A percentile compares a stretch with the other conserved stretches of the same genome.
Evolutionary conservation across 1,140 invertebrate genomes (phyloP).

Genomic region (Aphis craccivora): DNA sequence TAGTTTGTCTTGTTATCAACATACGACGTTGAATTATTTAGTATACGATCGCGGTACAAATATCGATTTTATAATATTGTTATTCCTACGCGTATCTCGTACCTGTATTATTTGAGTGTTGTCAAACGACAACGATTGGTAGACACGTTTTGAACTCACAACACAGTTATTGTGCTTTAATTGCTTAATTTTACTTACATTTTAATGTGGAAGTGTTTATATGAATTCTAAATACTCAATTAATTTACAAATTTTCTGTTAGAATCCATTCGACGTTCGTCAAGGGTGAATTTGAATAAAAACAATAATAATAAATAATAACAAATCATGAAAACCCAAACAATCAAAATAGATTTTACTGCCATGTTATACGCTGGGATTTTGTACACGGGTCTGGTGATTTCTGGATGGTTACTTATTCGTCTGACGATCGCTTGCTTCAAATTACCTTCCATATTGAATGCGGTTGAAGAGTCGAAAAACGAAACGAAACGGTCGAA

Average conservation of each 20-base stretch:
- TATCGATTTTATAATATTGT: conserved; percentile 4
- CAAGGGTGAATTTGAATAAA: neutral
- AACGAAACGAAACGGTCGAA: neutral
- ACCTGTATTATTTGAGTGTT: neutral
- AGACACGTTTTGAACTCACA: neutral
- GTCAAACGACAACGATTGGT: neutral
- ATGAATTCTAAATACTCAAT: neutral
- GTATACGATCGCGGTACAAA: neutral
- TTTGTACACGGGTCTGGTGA: conserved; percentile 32
- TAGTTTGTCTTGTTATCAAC: neutral
- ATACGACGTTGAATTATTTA: conserved; percentile 12
- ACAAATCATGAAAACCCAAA: conserved; percentile 31
- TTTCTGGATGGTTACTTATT: conserved; percentile 31
- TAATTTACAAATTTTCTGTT: neutral
- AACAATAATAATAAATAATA: neutral
- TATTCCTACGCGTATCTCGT: neutral
- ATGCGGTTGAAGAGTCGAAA: no score
- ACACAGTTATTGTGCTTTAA: neutral
- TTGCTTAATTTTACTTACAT: neutral
- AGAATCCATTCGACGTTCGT: neutral
- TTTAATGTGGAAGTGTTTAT: no score
- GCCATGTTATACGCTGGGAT: conserved; percentile 7
- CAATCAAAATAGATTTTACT: neutral
- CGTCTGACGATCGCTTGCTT: conserved; percentile 46
- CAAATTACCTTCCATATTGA: conserved; percentile 19